Conservation (phyloP, 1,140 invertebrate species). For the Epicauta chinensis region DNA sequence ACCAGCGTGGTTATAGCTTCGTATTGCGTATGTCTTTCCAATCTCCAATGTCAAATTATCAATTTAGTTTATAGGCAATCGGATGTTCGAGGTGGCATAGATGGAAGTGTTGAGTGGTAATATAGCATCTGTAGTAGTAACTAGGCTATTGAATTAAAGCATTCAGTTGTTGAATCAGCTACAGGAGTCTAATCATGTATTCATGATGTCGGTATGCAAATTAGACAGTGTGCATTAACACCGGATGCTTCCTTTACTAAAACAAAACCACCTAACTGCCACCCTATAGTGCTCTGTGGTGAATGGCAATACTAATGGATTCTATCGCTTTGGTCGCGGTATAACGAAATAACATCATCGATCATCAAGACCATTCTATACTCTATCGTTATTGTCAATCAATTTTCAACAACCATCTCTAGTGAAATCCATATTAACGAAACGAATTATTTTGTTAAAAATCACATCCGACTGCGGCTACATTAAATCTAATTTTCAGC, state of each 20-base stretch:
- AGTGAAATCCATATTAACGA: too few relatives aligned
- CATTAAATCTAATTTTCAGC: constrained; percentile 11
- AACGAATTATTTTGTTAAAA: too few relatives aligned
- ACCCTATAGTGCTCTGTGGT: constrained; percentile 14
- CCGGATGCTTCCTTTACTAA: constrained; percentile 17
- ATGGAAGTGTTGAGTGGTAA: too few relatives aligned
- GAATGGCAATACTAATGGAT: constrained; percentile 20
- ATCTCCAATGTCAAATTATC: too few relatives aligned
- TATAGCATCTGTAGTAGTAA: too few relatives aligned
- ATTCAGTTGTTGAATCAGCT: constrained; percentile 13
- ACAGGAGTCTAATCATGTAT: constrained; percentile 20
- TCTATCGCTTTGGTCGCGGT: constrained; percentile 5
- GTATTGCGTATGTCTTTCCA: too few relatives aligned
- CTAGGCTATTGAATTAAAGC: neutral
- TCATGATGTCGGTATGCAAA: constrained; percentile 23
- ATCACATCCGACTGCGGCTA: neutral
- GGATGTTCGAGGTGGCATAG: too few relatives aligned
- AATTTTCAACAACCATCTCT: too few relatives aligned
- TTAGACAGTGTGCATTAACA: constrained; percentile 24
- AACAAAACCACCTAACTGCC: constrained; percentile 13
- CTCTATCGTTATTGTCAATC: constrained; percentile 11
- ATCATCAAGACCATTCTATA: constrained; percentile 15
- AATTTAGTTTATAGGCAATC: too few relatives aligned
- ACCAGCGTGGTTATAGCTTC: too few relatives aligned
- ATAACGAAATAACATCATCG: constrained; percentile 7